Evolutionary conservation across 2,888 invertebrate species (phyloP).

Genomic region (Brenthis hecate): DNA sequence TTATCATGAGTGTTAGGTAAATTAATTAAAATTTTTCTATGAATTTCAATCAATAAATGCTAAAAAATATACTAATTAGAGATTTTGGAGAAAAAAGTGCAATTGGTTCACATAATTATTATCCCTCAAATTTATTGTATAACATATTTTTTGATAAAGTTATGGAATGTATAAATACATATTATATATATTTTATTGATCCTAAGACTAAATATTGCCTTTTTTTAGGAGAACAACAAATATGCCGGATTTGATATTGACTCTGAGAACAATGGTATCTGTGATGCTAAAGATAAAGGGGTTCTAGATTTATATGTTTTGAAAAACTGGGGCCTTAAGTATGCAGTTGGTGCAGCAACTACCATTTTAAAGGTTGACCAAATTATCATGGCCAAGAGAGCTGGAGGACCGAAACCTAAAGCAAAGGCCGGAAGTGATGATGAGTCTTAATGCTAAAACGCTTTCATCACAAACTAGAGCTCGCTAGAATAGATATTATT

Average conservation of each 20-base stretch:
- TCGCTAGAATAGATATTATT: constrained; percentile 34
- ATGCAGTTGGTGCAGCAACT: constrained; percentile 95
- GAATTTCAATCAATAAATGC: no score
- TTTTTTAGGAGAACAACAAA: constrained; percentile 86
- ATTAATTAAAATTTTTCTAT: no score
- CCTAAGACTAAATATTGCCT: constrained; percentile 2
- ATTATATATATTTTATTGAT: not conserved
- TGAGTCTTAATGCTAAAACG: constrained; percentile 79
- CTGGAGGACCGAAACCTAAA: constrained; percentile 95
- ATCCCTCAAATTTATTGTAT: not conserved
- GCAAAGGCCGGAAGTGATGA: constrained; percentile 87
- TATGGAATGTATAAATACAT: not conserved
- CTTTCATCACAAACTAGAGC: constrained; percentile 42
- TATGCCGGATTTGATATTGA: constrained; percentile 94
- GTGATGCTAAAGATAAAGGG: constrained; percentile 89
- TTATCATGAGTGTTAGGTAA: no score
- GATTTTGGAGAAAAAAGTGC: no score
- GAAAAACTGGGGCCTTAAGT: constrained; percentile 97
- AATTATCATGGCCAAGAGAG: constrained; percentile 98
- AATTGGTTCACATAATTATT: no score
- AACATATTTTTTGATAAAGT: not conserved
- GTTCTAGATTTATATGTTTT: constrained; percentile 92
- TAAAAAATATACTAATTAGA: no score
- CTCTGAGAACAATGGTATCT: constrained; percentile 85
- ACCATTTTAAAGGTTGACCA: constrained; percentile 97